Base-by-base conservation (phyloP, 2,888 invertebrate genomes). In the Patella pellucida region DNA sequence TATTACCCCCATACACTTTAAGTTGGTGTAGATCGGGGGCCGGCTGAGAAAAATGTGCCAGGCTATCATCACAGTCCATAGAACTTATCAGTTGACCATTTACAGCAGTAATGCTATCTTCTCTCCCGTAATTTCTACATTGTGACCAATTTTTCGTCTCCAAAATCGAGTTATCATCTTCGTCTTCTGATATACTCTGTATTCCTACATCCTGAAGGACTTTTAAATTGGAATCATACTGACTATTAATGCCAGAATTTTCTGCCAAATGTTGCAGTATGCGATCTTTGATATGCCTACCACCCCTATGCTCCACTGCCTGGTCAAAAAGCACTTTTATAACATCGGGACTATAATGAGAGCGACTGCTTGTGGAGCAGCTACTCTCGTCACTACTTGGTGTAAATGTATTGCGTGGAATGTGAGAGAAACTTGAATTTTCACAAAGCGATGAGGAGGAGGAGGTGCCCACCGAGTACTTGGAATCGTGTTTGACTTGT, bases 261-360 rank as follows among this genome's bases (percentile, higher is more conserved):
- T 41, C 15, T 16, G 19, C 62, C 62, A 62, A 23, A 62, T 23
- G 62, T 14, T 62, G 62, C 9, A 62, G 62, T 23, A 62, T 62
- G 11, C 19, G 19, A 19, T 62, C 23, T 62, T 62, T 62, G 62
- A 62, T 62, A 62, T 62, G 62, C 16, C 50, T 72, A 23, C 67
- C 52, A 15, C 71, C 56, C 15, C 71, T 68, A 50, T 71, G 72
- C 14, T 79, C 80, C 2, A 83, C 71, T 9, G 83, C 76, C 72
- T 86, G 85, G 31, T 81, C 79, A 19, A 85, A 75, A 1, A 86
- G 76, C 14, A 86, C 85, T 73, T 85, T 85, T 52, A 86, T 82
- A 16, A 86, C 75, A 31, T 77, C 78, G 0, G 84, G 81, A 68
- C 84, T 85, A 80, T 82, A 86, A 72, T 75, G 73, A 68, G 74